Evolutionary conservation across 2,797 vertebrate genomes (phyloP), one percentile per base, ranked within the genome.

Genomic region (Pangasius krempfi): DNA sequence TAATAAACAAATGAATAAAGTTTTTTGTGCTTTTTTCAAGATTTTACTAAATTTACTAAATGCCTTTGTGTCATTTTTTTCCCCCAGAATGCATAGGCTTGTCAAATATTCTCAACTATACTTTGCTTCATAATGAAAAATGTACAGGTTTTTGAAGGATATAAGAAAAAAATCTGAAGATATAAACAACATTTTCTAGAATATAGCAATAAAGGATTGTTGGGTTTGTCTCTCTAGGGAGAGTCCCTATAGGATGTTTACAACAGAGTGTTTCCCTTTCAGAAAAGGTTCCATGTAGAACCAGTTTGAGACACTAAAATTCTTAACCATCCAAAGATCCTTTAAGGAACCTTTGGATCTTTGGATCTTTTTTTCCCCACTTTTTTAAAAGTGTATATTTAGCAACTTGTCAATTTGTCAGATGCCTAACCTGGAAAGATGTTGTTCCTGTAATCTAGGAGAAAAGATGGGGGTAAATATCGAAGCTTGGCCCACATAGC

Each of bases 1-100:
- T 88, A 82, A 72, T 73, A 20, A 84, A 40, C 33, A 83, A 75
- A 62, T 50, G 50, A 83, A 83, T 44, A 44, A 27, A 14, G 22
- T 44, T 44, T 60, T 82, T 3, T 18, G 20, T 14, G 25, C 14
- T 47, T 64, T 47, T 52, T n/a, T 52, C n/a, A 16, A 9, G 37
- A 18, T 37, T 81, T 81, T 81, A 81, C 40, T n/a, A n/a, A n/a
- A n/a, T n/a, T n/a, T n/a, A 20, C n/a, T 22, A 22, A 27, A 10
- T 3, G 5, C 44, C 44, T 6, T 44, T 44, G 6, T 44, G 44
- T 44, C 5, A 5, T n/a, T n/a, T 64, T 64, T 64, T n/a, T 30
- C 3, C 3, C 3, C n/a, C 5, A 72, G 70, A 37, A 44, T 44
- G 20, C 70, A 44, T 12, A 8, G 37, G 30, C 37, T 40, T 40